Evolutionary conservation across 1,140 invertebrate species (phyloP).

Genomic region (Proales similis): DNA sequence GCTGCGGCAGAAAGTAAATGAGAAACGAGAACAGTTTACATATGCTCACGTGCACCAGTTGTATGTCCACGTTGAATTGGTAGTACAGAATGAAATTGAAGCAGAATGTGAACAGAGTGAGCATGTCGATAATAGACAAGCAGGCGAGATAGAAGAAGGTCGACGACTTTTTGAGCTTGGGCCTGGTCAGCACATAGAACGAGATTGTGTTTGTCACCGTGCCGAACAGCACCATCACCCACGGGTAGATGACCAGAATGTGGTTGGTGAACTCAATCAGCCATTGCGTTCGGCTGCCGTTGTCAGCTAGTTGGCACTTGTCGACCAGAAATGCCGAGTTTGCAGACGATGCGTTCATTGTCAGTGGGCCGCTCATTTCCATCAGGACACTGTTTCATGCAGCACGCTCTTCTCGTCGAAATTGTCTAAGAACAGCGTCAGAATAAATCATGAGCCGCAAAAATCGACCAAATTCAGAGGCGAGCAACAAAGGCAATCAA

Average conservation of each 20-base stretch:
- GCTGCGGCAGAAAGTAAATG: conserved; percentile 37
- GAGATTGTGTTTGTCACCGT: conserved; percentile 23
- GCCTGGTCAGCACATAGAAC: conserved; percentile 7
- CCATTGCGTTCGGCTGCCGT: too few species aligned
- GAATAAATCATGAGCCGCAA: too few species aligned
- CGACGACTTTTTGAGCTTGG: conserved; percentile 20
- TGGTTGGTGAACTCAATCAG: background rate
- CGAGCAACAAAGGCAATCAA: too few species aligned
- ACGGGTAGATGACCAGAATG: conserved; percentile 19
- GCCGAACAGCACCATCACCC: conserved; percentile 26
- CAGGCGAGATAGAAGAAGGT: conserved; percentile 37
- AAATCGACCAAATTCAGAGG: too few species aligned
- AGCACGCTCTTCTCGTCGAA: too few species aligned
- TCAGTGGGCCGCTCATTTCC: too few species aligned
- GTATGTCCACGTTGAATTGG: conserved; percentile 26
- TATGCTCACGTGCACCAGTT: background rate
- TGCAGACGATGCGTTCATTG: too few species aligned
- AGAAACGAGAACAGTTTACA: conserved; percentile 35
- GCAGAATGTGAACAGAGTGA: conserved; percentile 27
- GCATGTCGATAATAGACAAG: conserved; percentile 23
- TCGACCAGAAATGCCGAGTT: too few species aligned
- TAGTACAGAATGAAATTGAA: conserved; percentile 15
- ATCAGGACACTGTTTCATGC: too few species aligned
- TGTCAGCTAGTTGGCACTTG: too few species aligned
- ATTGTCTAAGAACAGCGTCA: too few species aligned